Evolutionary conservation across 1,140 invertebrate species (phyloP).

Genomic region (Lasioglossum albipes): DNA sequence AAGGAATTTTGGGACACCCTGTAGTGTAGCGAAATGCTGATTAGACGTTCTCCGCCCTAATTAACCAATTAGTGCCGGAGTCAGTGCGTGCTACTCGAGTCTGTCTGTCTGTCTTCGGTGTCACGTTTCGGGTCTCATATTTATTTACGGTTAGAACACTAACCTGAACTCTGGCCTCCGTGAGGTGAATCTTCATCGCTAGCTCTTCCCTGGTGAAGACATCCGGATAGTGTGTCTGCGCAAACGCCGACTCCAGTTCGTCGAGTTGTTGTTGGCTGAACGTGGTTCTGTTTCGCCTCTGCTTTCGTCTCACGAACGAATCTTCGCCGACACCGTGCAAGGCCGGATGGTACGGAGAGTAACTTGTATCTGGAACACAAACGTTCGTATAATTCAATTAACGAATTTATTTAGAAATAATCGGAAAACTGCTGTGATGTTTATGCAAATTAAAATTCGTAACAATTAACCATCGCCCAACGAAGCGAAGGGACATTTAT

Average conservation of each 20-base stretch:
- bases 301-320: conserved; percentile 96
- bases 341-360: conserved; percentile 92
- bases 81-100: background rate
- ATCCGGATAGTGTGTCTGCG: conserved; percentile 98
- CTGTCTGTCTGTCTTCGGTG: background rate
- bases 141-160: conserved; percentile 15
- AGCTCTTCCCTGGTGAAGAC: conserved; percentile 98
- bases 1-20: too few relatives aligned
- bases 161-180: conserved; percentile 98
- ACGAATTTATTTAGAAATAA: background rate
- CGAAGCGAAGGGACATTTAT: too few relatives aligned
- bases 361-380: conserved; percentile 88
- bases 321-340: conserved; percentile 91
- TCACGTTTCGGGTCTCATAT: background rate
- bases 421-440: too few relatives aligned
- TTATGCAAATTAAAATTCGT: too few relatives aligned
- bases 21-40: background rate
- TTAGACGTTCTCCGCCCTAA: background rate
- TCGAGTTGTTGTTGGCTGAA: conserved; percentile 97
- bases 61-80: background rate
- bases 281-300: conserved; percentile 96
- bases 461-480: too few relatives aligned
- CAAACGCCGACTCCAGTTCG: conserved; percentile 97
- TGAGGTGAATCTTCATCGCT: conserved; percentile 98
- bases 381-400: background rate